Evolutionary conservation across 2,888 invertebrate genomes (phyloP).

Genomic region (Hermaeophaga mercurialis): DNA sequence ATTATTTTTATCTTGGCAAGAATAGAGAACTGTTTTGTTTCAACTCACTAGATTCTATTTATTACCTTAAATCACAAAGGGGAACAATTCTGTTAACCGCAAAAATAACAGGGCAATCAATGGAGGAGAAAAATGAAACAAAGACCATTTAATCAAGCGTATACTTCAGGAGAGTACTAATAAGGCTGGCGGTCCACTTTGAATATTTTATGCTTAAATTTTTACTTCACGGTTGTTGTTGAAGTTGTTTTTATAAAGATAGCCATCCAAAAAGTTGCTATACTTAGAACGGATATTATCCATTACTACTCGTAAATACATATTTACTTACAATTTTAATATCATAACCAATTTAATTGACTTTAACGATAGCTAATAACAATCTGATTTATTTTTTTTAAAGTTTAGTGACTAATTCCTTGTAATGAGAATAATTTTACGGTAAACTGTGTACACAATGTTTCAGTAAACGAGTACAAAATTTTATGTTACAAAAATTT

Average conservation of each 20-base stretch:
- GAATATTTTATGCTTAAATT: constrained; percentile 7
- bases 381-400: no score
- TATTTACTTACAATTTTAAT: no score
- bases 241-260: constrained; percentile 3
- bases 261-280: no score
- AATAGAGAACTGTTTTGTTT: constrained; percentile 7
- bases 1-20: not conserved
- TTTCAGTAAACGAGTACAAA: not conserved
- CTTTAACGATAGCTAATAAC: no score
- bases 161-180: constrained; percentile 10
- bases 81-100: not conserved
- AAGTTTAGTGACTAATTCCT: no score
- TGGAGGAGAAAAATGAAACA: constrained; percentile 22
- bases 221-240: constrained; percentile 8
- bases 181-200: constrained; percentile 5
- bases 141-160: constrained; percentile 22
- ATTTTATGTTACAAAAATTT: constrained; percentile 12
- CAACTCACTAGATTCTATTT: not conserved
- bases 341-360: no score
- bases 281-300: no score
- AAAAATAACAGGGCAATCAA: constrained; percentile 10
- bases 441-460: constrained; percentile 3
- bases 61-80: constrained; percentile 13
- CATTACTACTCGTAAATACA: no score
- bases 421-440: no score